Conservation (phyloP, 2,797 vertebrate species). For the Poeciliopsis infans region DNA sequence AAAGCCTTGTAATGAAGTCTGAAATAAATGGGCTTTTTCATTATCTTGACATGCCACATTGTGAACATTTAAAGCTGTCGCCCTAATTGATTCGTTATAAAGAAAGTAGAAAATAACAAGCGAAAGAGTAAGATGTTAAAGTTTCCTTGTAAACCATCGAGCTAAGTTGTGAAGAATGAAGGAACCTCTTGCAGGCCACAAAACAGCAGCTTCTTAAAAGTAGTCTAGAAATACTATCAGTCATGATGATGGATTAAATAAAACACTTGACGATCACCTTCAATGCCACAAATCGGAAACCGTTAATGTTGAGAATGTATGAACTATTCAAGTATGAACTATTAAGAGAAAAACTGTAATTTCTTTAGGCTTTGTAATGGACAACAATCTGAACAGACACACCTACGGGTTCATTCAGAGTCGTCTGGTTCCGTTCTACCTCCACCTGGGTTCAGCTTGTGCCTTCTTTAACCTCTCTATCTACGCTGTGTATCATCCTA, state of each 20-base stretch:
- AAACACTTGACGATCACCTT: neutral
- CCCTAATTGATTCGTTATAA: neutral
- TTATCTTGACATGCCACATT: neutral
- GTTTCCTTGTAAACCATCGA: neutral
- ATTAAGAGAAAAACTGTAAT: neutral
- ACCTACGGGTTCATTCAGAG: slow-evolving; percentile 84
- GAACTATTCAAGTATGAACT: neutral
- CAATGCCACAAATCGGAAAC: neutral
- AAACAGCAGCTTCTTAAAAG: neutral
- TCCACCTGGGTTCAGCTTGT: slow-evolving; percentile 83
- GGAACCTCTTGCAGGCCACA: neutral
- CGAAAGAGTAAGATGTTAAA: neutral
- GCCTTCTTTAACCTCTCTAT: slow-evolving; percentile 87
- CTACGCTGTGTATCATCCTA: slow-evolving; percentile 83
- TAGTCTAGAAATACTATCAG: neutral
- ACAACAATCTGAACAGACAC: slow-evolving; percentile 84
- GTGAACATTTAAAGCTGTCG: neutral
- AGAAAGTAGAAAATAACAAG: neutral
- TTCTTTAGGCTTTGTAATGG: slow-evolving; percentile 83
- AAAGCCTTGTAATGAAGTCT: neutral
- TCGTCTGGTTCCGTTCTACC: slow-evolving; percentile 87
- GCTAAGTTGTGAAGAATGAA: neutral
- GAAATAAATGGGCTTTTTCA: neutral
- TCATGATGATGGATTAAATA: neutral
- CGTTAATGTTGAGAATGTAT: neutral